phyloP scores from a whole-genome alignment of 2,888 invertebrate species.

The Cosmopolites sordidus region DNA sequence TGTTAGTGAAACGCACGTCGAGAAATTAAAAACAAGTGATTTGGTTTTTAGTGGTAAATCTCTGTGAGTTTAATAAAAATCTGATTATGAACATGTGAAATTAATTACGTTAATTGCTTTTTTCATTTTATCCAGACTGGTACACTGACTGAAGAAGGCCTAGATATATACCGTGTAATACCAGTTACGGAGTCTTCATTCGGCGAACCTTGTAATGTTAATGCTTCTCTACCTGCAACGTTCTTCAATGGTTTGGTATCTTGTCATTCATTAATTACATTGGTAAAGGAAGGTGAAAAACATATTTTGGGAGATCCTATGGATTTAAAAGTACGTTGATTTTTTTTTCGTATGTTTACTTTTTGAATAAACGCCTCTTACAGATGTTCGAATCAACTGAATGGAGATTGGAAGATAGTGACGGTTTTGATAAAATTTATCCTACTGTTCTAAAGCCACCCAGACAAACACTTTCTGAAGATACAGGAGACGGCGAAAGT shows the following conservation, averaged over 20 bases:
- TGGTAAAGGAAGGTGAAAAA: conserved; percentile 66
- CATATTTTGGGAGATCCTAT: conserved; percentile 85
- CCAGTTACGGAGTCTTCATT: conserved; percentile 54
- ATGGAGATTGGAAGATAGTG: conserved; percentile 86
- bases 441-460: conserved; percentile 79
- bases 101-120: too few species aligned
- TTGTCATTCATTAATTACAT: conserved; percentile 89
- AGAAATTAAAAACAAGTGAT: too few species aligned
- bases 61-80: too few species aligned
- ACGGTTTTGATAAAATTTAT: conserved; percentile 82
- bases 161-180: conserved; percentile 92
- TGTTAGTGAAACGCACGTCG: too few species aligned
- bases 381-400: conserved; percentile 94
- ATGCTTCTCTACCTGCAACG: conserved; percentile 48
- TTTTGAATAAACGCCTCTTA: conserved; percentile 15
- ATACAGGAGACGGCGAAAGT: conserved; percentile 52
- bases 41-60: too few species aligned
- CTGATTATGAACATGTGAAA: too few species aligned
- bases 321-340: conserved; percentile 69
- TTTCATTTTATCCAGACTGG: conserved; percentile 67
- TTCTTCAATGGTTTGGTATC: conserved; percentile 74
- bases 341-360: neutral
- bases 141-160: conserved; percentile 91
- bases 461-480: conserved; percentile 32
- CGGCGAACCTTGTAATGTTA: conserved; percentile 50